Conservation (phyloP, 2,797 vertebrate genomes). For the Acanthurus leucopareius region DNA sequence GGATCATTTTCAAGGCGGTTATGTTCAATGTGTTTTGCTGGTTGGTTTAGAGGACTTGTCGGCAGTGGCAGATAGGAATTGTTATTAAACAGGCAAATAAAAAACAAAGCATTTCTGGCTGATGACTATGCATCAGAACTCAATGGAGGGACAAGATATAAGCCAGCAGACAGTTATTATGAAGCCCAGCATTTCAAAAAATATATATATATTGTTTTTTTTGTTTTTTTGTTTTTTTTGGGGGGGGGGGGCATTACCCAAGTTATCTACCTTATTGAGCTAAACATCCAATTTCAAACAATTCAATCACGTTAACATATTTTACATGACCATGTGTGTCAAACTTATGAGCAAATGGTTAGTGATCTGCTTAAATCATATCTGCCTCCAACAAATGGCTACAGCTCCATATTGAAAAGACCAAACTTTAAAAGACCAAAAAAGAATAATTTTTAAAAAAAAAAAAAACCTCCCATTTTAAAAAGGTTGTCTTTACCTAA, state of each 20-base stretch:
- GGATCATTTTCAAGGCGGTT: not conserved
- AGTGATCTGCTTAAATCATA: not conserved
- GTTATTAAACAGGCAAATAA: not conserved
- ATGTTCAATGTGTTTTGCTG: not conserved
- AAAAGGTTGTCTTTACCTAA: not conserved
- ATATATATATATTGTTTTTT: not conserved
- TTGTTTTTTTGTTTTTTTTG: not conserved
- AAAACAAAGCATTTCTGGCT: not conserved
- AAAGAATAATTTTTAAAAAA: constrained; percentile 5
- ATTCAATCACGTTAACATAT: not conserved
- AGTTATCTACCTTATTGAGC: not conserved
- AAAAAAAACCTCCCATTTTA: not conserved
- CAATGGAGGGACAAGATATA: not conserved
- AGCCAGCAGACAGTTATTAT: not conserved
- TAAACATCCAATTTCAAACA: not conserved
- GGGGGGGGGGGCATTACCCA: not conserved
- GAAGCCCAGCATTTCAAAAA: not conserved
- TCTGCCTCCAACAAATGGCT: constrained; percentile 9
- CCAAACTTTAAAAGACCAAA: too few species aligned
- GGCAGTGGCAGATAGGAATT: not conserved
- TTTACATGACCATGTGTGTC: not conserved
- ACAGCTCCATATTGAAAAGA: not conserved
- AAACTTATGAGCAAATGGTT: not conserved
- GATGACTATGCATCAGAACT: not conserved
- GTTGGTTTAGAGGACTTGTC: not conserved